These are phyloP conservation scores for Alentia gelatinosa DNA, from an alignment of 2,888 invertebrate species.

Conservation along the genomic window DNA sequence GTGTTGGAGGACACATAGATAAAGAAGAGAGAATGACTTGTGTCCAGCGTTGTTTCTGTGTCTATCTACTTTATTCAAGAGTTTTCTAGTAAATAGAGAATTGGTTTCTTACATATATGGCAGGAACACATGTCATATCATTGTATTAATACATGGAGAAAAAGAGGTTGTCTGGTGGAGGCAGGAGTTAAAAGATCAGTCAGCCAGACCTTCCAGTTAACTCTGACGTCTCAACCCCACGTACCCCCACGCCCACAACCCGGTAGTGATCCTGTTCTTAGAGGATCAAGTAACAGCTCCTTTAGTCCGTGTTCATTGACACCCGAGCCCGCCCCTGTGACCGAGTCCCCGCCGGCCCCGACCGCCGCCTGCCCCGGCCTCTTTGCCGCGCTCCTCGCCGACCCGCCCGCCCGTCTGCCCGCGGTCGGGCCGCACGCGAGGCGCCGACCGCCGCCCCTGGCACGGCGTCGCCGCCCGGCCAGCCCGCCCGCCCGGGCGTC, in stretches of 20 bases:
- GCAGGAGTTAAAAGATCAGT: neutral
- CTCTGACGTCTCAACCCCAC: neutral
- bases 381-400: neutral
- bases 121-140: too few species aligned
- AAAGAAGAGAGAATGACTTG: too few species aligned
- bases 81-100: too few species aligned
- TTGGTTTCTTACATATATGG: too few species aligned
- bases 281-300: neutral
- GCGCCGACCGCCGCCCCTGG: neutral
- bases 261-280: conserved; percentile 4
- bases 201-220: neutral
- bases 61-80: too few species aligned
- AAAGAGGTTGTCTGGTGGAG: neutral
- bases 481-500: neutral
- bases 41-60: too few species aligned
- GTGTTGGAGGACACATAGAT: too few species aligned
- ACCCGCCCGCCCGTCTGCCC: neutral
- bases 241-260: neutral
- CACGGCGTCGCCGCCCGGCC: neutral
- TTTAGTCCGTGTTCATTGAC: neutral
- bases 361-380: neutral
- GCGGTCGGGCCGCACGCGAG: neutral
- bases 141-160: too few species aligned
- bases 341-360: neutral
- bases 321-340: conserved; percentile 21